These are phyloP conservation scores for Apeltes quadracus DNA, from an alignment of 2,113 vertebrate genomes.

Conservation along the genomic window DNA sequence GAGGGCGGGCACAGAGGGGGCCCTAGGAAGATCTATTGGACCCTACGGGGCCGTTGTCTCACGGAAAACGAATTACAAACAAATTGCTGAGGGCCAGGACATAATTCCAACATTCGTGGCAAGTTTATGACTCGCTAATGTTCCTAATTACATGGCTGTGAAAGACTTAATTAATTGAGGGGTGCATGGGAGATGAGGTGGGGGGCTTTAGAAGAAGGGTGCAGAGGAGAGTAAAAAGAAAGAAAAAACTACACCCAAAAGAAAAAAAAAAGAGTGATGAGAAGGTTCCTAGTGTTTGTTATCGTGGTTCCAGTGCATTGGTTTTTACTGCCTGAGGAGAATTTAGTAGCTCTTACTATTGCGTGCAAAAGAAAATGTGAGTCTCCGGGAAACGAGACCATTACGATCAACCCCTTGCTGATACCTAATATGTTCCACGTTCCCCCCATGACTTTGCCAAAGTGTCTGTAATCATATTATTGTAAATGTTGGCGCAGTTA, in stretches of 20 bases:
- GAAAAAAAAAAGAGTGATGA: slow-evolving; percentile 66
- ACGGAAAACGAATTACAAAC: slow-evolving; percentile 97
- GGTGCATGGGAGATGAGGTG: slow-evolving; percentile 82
- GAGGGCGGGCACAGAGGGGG: slow-evolving; percentile 84
- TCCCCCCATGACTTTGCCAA: slow-evolving; percentile 96
- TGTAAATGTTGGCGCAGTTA: slow-evolving; percentile 99
- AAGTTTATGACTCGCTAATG: slow-evolving; percentile 99
- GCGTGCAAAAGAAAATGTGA: slow-evolving; percentile 97
- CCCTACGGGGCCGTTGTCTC: slow-evolving; percentile 95
- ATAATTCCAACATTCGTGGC: slow-evolving; percentile 99
- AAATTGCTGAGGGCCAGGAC: slow-evolving; percentile 98
- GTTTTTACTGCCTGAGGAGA: slow-evolving; percentile 99
- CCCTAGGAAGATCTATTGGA: slow-evolving; percentile 90
- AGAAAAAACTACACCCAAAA: slow-evolving; percentile 56
- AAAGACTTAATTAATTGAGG: slow-evolving; percentile 99
- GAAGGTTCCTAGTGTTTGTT: slow-evolving; percentile 92
- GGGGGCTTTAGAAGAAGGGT: slow-evolving; percentile 44
- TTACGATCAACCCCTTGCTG: slow-evolving; percentile 99
- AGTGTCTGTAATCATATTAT: slow-evolving; percentile 99
- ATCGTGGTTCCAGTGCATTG: slow-evolving; percentile 99
- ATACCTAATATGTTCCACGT: slow-evolving; percentile 99
- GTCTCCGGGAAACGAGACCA: slow-evolving; percentile 96
- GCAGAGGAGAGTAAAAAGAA: slow-evolving; percentile 42
- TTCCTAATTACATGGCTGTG: slow-evolving; percentile 99
- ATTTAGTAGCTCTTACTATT: slow-evolving; percentile 98